Evolutionary conservation across 2,113 vertebrate genomes (phyloP).

Genomic region (Eulemur rufifrons): DNA sequence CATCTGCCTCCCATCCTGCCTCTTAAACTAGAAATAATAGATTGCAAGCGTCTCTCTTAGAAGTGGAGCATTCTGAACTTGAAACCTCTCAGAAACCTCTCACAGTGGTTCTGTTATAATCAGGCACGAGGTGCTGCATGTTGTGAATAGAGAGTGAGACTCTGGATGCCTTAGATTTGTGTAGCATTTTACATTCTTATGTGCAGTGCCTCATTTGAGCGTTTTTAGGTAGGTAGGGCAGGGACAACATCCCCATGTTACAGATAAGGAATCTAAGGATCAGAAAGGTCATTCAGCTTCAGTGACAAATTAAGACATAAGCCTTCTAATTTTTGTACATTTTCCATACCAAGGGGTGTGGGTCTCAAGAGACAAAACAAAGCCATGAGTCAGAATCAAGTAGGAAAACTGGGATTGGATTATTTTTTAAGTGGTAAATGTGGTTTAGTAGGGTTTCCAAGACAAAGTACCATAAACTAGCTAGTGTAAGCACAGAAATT

Average conservation of each 20-base stretch:
- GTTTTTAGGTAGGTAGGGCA: neutral
- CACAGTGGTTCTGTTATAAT: neutral
- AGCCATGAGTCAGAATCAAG: neutral
- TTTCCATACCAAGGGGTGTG: neutral
- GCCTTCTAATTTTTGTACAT: neutral
- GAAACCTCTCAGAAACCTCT: neutral
- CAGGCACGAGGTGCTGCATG: neutral
- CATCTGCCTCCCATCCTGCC: neutral
- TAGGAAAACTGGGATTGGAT: neutral
- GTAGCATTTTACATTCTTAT: neutral
- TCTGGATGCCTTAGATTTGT: neutral
- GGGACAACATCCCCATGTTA: neutral
- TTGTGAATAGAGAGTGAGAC: neutral
- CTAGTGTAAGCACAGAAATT: neutral
- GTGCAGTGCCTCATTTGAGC: neutral
- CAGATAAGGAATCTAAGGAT: neutral
- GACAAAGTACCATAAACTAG: neutral
- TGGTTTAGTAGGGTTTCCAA: neutral
- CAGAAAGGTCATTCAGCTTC: neutral
- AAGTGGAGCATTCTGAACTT: neutral
- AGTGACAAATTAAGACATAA: neutral
- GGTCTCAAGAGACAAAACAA: neutral
- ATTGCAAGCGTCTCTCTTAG: neutral
- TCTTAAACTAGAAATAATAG: neutral
- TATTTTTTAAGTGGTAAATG: neutral